These are phyloP conservation scores for Amblyopsis hoosieri DNA, from an alignment of 2,797 vertebrate species.

Conservation along the genomic window DNA sequence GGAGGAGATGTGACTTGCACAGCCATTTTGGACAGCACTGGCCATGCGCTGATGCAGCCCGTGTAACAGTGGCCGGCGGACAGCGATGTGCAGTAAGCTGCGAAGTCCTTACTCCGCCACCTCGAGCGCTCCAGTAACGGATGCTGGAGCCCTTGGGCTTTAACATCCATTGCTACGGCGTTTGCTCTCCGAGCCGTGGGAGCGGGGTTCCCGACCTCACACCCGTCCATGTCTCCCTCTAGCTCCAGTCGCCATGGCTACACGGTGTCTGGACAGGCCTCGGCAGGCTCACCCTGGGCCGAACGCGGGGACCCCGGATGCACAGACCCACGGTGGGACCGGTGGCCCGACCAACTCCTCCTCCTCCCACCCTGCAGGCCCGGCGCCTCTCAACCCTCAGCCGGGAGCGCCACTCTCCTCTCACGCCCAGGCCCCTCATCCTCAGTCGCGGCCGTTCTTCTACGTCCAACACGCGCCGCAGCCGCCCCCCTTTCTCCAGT, in stretches of 20 bases:
- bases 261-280: conserved; percentile 7
- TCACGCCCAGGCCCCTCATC: neutral
- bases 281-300: conserved; percentile 19
- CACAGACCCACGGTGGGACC: neutral
- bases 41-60: too few species aligned
- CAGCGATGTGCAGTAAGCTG: too few species aligned
- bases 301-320: conserved; percentile 2
- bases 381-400: conserved; percentile 29
- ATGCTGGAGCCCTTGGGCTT: too few species aligned
- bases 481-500: conserved; percentile 52
- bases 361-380: conserved; percentile 10
- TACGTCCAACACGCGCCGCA: conserved; percentile 41
- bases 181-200: too few species aligned
- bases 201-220: too few species aligned
- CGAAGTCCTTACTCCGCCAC: too few species aligned
- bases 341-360: neutral
- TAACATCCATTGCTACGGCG: too few species aligned
- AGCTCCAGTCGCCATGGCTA: conserved; percentile 42
- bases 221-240: neutral
- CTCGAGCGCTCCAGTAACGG: too few species aligned
- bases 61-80: too few species aligned
- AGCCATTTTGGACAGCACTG: too few species aligned
- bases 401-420: neutral
- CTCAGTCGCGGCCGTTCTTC: conserved; percentile 25
- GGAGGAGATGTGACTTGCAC: too few species aligned